Base-by-base conservation (phyloP, 1,140 invertebrate genomes). In the Meloidogyne hapla region DNA sequence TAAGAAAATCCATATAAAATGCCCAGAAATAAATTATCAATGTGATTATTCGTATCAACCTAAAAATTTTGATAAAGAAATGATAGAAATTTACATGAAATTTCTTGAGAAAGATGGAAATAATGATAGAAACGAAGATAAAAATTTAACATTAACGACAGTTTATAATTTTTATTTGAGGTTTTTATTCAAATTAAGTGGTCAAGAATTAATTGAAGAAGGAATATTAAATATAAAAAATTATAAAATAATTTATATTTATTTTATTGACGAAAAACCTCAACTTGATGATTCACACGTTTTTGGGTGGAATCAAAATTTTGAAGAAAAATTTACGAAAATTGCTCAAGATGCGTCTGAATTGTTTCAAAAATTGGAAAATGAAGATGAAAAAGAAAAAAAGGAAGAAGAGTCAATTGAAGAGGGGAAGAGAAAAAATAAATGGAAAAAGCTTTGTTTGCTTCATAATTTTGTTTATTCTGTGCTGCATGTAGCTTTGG, bases 381-480 rank as follows among this genome's bases (percentile, higher is more conserved):
- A n/a, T 56, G 48, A 56, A n/a, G 48, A 56, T n/a, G n/a, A 21
- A 8, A n/a, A 21, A n/a, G 18, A n/a, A 21, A n/a, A 12, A 4
- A 33, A 33, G 1, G 12, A n/a, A 56, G n/a, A 56, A 15, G 48
- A 8, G 8, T n/a, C n/a, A 5, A 56, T n/a, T 56, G 18, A 56
- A n/a, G 48, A n/a, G n/a, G 48, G 48, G 6, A 56, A 56, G n/a
- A 8, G 4, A 8, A 56, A 21, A 21, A n/a, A n/a, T 21, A 56
- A 56, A 56, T 56, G 48, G 48, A 56, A 21, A 21, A 56, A 21
- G n/a, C n/a, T 56, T 56, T 56, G 48, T 9, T 56, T 56, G 18
- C 48, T n/a, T n/a, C 48, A 56, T 56, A 56, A 56, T 56, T 56
- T 56, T 56, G 48, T 56, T 56, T 56, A 56, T 56, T n/a, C 18